These are phyloP conservation scores for Calliphora vicina DNA, from an alignment of 1,140 invertebrate genomes.

Conservation along the genomic window DNA sequence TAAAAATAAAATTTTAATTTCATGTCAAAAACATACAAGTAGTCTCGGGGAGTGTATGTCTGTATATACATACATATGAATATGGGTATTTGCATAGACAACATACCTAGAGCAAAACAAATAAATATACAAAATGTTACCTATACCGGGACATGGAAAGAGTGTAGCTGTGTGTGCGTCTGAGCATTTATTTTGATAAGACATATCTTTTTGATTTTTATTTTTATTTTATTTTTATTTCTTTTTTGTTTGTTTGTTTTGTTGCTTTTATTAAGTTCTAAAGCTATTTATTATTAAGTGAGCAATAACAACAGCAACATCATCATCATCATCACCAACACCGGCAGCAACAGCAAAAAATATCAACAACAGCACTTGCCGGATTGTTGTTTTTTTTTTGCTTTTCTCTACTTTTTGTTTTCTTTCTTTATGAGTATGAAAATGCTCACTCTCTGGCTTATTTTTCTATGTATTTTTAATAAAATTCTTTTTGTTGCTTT, in stretches of 20 bases:
- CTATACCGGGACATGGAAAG: too few species aligned
- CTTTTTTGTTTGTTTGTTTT: too few species aligned
- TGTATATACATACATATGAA: too few species aligned
- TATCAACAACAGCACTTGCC: not conserved
- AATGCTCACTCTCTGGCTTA: not conserved
- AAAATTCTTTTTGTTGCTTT: not conserved
- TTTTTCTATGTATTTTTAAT: not conserved
- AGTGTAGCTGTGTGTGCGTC: not conserved
- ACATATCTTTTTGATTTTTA: not conserved
- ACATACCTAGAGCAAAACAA: not conserved
- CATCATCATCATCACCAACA: too few species aligned
- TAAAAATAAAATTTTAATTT: too few species aligned
- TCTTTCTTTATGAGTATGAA: too few species aligned
- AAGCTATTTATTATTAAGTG: constrained; percentile 7
- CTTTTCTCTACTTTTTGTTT: not conserved
- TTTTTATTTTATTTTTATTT: not conserved
- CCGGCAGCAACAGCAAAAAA: not conserved
- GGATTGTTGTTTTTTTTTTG: not conserved
- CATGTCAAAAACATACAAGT: too few species aligned
- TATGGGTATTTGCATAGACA: not conserved
- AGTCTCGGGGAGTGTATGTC: too few species aligned
- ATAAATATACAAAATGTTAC: too few species aligned
- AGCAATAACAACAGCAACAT: too few species aligned
- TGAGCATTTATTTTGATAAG: not conserved
- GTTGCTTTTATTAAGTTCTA: not conserved